Base-by-base conservation (phyloP, 92 coral and sea anemone species). In the Palythoa grandiflora region DNA sequence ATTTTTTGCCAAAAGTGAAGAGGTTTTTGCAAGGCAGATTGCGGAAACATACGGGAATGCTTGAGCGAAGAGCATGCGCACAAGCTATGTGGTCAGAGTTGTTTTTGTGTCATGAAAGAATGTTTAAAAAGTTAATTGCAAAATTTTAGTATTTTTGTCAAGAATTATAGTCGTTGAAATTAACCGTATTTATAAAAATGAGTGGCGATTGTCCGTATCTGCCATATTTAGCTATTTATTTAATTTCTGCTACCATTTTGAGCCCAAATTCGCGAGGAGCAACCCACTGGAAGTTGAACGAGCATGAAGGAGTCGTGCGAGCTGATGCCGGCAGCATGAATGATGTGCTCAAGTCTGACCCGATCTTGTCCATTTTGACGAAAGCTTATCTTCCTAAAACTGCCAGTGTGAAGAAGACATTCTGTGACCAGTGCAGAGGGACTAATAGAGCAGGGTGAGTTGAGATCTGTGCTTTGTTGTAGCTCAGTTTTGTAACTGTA, bases 271-370 rank as follows among this genome's bases (percentile, higher is more conserved):
- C 96, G 36, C 90, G 94, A 71, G 99, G 99, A 74, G 99, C 98
- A 51, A 97, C 98, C 15, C 98, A 97, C 72, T 97, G 99, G 99
- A 95, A 95, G 81, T 75, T 97, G 79, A 97, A 97, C 92, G 98
- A 97, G 36, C 89, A 90, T 71, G 98, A 95, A 73, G 98, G 98
- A 81, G 95, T 97, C 48, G 99, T 97, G 28, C 93, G 91, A 66
- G 96, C 93, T 75, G 94, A 93, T 77, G 50, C 50, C 50, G 87
- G 91, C 86, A 91, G 72, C 54, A 77, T 71, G 51, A 89, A 92
- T 51, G 98, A 97, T 90, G 93, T 95, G 9, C 92, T 95, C 89
- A 97, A 97, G 87, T 91, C 97, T 74, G 99, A 97, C 84, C 99
- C 99, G 21, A 93, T 97, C 68, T 87, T 97, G 71, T 95, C 98